phyloP scores from a whole-genome alignment of 2,888 invertebrate genomes.

The Galeopsomyia nigrocyanea region DNA sequence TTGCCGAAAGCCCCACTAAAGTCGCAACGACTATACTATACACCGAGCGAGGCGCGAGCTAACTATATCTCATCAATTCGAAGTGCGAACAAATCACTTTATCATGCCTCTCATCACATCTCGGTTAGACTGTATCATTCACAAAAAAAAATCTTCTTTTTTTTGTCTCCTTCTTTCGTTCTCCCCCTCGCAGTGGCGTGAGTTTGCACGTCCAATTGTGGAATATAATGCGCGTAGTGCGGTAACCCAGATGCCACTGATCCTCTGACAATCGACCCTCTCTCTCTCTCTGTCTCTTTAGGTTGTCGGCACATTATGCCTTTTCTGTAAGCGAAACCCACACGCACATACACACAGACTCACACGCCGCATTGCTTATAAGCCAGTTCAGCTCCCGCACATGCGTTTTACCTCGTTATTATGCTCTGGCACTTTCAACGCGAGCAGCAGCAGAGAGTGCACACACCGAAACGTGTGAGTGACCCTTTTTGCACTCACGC shows the following conservation, averaged over 20 bases:
- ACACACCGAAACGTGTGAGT: no score
- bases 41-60: not conserved
- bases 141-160: no score
- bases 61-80: conserved; percentile 20
- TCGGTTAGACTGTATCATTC: no score
- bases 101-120: not conserved
- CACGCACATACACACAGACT: not conserved
- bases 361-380: conserved; percentile 19
- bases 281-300: no score
- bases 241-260: conserved; percentile 48
- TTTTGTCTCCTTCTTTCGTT: no score
- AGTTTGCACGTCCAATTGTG: conserved; percentile 35
- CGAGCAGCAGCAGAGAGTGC: no score
- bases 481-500: no score
- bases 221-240: conserved; percentile 30
- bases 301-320: conserved; percentile 17
- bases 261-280: conserved; percentile 42
- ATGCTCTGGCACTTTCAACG: not conserved
- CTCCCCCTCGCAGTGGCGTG: not conserved
- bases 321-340: conserved; percentile 27
- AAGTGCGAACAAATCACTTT: conserved; percentile 22
- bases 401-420: conserved; percentile 10
- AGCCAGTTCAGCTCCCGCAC: conserved; percentile 5
- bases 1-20: no score
- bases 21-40: no score